Evolutionary conservation across 2,113 vertebrate species (phyloP), one percentile per base, ranked within the genome.

Genomic region (Phrynosoma blainvillii): DNA sequence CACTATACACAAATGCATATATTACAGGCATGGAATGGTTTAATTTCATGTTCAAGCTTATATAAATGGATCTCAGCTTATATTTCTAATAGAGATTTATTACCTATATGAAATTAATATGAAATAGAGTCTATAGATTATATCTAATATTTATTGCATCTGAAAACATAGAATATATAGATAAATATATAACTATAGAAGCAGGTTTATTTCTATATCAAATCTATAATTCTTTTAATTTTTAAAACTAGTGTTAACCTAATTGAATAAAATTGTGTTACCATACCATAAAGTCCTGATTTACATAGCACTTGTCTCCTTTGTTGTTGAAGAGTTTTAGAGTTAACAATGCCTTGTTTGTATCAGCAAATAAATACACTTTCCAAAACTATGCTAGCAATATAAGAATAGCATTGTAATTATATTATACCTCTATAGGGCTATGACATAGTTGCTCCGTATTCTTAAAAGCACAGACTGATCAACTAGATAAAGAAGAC

Each of bases 101-200:
- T 84, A 90, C 89, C 20, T 80, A 86, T 95, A 88, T 93, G 82
- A 93, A 89, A 89, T 88, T 85, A 94, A 88, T 92, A 91, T 59
- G 0, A 91, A 95, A 91, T 91, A 79, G 93, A 94, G 93, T 92
- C 92, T 93, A 93, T 79, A 94, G 92, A 94, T 91, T 92, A 87
- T 93, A 93, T 93, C 85, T 94, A 92, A 90, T 95, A 95, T 95
- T 95, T 95, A 96, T 96, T 96, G 87, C 85, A 90, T 93, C 66
- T 90, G 78, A 91, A 90, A 85, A 89, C 89, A 90, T 79, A 92
- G 89, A 90, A 90, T 81, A 94, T 86, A 70, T 86, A 88, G 81
- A 94, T 87, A 70, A 86, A 87, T 56, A 90, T 79, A 92, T 66
- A 87, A 84, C 75, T 92, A 68, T 88, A 87, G 32, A 76, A 91